Evolutionary conservation across 64 coral and sea anemone species (phyloP).

Genomic region (Astreopora myriophthalma): DNA sequence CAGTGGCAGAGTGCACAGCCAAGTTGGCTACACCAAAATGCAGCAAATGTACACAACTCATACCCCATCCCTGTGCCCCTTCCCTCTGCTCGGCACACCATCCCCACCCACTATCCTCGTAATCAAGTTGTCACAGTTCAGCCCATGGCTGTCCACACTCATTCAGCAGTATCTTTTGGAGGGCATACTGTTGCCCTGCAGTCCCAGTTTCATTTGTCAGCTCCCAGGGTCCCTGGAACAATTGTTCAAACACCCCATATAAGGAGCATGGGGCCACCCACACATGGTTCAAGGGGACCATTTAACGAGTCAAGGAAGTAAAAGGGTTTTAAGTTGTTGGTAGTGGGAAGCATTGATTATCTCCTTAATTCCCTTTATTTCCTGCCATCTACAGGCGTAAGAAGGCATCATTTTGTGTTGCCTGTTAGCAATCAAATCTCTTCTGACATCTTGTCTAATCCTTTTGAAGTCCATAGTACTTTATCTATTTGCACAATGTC

Average conservation of each 20-base stretch:
- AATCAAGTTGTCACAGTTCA: not conserved
- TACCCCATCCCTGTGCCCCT: slow-evolving; percentile 85
- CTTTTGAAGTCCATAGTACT: no score
- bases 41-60: slow-evolving; percentile 81
- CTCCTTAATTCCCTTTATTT: no score
- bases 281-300: not conserved
- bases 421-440: no score
- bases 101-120: slow-evolving; percentile 4
- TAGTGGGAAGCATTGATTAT: no score
- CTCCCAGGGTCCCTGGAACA: not conserved
- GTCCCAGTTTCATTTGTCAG: not conserved
- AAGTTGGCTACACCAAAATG: slow-evolving; percentile 11
- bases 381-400: no score
- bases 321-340: no score
- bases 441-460: no score
- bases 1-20: slow-evolving; percentile 64
- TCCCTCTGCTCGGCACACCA: slow-evolving; percentile 35
- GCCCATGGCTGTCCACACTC: no score
- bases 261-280: not conserved
- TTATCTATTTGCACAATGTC: no score
- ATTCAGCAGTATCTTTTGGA: no score
- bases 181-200: no score
- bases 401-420: no score
- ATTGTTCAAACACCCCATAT: not conserved
- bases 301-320: not conserved